Evolutionary conservation across 2,888 invertebrate genomes (phyloP).

Genomic region (Syritta pipiens): DNA sequence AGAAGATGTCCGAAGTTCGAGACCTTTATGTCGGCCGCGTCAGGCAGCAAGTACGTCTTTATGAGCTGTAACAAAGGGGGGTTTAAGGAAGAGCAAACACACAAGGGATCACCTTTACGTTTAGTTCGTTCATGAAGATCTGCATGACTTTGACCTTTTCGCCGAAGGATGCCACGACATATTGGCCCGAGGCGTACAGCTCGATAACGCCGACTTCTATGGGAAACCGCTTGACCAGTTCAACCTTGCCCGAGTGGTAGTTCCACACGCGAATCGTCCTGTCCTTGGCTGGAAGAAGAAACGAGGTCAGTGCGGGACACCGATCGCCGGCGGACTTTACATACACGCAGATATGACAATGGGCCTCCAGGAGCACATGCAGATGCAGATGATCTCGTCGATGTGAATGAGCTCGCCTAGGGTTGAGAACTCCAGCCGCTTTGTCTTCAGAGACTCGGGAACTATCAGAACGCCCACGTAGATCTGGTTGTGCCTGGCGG

Average conservation of each 20-base stretch:
- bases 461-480: conserved; percentile 85
- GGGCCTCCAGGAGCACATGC: conserved; percentile 93
- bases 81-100: background rate
- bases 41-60: conserved; percentile 81
- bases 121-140: conserved; percentile 92
- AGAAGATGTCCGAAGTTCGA: conserved; percentile 93
- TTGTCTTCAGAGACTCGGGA: conserved; percentile 80
- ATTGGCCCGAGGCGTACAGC: conserved; percentile 89
- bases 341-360: conserved; percentile 88
- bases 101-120: conserved; percentile 78
- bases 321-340: conserved; percentile 15
- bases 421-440: conserved; percentile 83
- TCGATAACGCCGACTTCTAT: conserved; percentile 86
- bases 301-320: conserved; percentile 64
- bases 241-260: conserved; percentile 89
- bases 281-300: conserved; percentile 84
- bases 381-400: conserved; percentile 88
- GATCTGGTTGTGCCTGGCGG: conserved; percentile 85
- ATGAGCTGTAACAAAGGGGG: conserved; percentile 72
- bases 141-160: conserved; percentile 94
- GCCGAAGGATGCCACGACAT: conserved; percentile 92
- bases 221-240: conserved; percentile 89
- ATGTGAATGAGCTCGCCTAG: conserved; percentile 89
- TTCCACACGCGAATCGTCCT: conserved; percentile 95
- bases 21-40: conserved; percentile 85